Percentiles rank a stretch among this genome's conserved stretches.
Conservation (phyloP, 2,113 vertebrate species). For the Hiodon alosoides region DNA sequence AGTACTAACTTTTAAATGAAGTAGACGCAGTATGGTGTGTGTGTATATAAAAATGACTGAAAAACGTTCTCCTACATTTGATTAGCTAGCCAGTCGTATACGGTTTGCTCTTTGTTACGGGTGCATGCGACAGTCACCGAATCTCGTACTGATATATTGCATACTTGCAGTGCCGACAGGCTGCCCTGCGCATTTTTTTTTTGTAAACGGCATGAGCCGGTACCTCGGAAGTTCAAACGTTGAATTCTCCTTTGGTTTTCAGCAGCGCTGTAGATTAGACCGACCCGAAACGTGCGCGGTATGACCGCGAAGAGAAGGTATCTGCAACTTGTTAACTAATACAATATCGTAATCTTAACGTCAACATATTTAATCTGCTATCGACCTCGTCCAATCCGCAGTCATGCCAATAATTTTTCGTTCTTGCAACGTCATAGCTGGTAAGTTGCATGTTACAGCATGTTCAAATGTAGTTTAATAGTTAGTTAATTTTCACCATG, state of each 20-base stretch:
- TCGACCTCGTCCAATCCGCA: background rate
- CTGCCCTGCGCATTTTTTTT: conserved; percentile 20
- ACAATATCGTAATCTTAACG: background rate
- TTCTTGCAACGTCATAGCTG: conserved; percentile 13
- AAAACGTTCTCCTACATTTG: too few species aligned
- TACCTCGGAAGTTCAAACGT: conserved; percentile 10
- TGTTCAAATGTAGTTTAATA: too few species aligned
- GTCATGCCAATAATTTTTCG: conserved; percentile 11
- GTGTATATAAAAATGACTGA: background rate
- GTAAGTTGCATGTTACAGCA: conserved; percentile 17
- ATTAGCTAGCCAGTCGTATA: too few species aligned
- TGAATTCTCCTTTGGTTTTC: background rate
- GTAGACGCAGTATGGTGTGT: background rate
- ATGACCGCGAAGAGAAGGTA: background rate
- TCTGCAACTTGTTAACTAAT: background rate
- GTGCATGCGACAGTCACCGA: background rate
- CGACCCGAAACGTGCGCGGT: background rate
- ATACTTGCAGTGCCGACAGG: background rate
- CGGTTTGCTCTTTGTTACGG: too few species aligned
- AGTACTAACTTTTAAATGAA: background rate
- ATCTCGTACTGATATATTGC: conserved; percentile 2
- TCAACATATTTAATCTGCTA: conserved; percentile 3
- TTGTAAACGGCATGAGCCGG: conserved; percentile 18
- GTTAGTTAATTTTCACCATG: too few species aligned
- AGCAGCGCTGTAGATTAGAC: background rate